phyloP scores from a whole-genome alignment of 2,113 vertebrate species.

The Neolamprologus sp. region DNA sequence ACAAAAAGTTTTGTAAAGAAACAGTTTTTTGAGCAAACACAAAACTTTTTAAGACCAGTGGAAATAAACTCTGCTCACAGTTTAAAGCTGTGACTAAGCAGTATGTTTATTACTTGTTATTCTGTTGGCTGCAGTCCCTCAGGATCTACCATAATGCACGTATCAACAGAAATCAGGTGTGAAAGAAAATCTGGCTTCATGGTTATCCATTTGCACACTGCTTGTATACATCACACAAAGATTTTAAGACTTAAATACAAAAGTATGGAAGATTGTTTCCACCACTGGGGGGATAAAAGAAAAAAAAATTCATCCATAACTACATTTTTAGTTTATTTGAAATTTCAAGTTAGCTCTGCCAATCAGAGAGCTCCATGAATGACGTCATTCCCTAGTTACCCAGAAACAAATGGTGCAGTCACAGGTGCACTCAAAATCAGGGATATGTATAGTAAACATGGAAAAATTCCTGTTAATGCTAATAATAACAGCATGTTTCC shows the following conservation, averaged over 20 bases:
- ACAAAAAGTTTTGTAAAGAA: neutral
- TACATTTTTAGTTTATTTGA: neutral
- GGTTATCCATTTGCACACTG: neutral
- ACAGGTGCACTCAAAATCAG: neutral
- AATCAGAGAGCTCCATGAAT: neutral
- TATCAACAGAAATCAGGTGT: neutral
- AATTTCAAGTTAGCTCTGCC: neutral
- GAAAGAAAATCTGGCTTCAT: neutral
- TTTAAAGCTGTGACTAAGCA: neutral
- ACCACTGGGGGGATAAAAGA: neutral
- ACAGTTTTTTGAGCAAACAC: neutral
- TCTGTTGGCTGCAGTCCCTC: neutral
- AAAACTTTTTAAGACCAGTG: neutral
- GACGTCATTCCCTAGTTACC: neutral
- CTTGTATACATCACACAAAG: neutral
- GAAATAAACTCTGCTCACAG: neutral
- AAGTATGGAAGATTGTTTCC: neutral
- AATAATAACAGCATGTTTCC: neutral
- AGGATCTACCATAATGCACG: accelerated
- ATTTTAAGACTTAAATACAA: neutral
- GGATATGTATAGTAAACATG: neutral
- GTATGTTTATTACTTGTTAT: neutral
- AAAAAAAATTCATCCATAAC: neutral
- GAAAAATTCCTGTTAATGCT: neutral
- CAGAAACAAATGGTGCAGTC: neutral